Evolutionary conservation across 2,113 vertebrate species (phyloP).

Genomic region (Triplophysa tibetana): DNA sequence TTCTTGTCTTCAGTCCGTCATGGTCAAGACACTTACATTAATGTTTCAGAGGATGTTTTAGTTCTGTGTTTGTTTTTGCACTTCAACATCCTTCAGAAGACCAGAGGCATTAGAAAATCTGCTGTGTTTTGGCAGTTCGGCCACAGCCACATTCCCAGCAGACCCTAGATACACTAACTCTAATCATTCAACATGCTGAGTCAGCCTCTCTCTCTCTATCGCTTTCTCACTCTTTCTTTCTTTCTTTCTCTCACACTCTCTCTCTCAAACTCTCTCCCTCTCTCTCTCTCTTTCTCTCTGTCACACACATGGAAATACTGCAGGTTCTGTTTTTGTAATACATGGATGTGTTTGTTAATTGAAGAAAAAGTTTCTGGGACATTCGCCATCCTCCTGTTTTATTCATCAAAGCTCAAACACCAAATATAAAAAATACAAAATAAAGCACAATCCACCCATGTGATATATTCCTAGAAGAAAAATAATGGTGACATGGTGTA

Average conservation of each 20-base stretch:
- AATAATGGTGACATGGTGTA: too few species aligned
- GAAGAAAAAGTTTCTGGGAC: too few species aligned
- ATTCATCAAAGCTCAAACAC: not conserved
- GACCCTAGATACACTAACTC: slow-evolving; percentile 19
- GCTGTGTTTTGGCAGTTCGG: slow-evolving; percentile 33
- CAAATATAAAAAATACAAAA: not conserved
- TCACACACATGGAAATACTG: not conserved
- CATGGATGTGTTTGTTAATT: too few species aligned
- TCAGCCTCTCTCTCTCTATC: slow-evolving; percentile 27
- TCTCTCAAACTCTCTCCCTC: not conserved
- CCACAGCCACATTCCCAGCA: slow-evolving; percentile 29
- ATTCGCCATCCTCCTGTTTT: too few species aligned
- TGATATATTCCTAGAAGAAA: too few species aligned
- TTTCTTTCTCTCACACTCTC: too few species aligned
- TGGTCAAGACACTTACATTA: too few species aligned
- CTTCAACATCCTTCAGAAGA: slow-evolving; percentile 22
- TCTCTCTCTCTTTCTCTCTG: not conserved
- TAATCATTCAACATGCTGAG: slow-evolving; percentile 30
- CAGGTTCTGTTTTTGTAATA: not conserved
- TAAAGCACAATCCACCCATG: too few species aligned
- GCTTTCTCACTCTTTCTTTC: too few species aligned
- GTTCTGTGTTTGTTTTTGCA: slow-evolving; percentile 2
- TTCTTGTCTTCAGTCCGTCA: not conserved
- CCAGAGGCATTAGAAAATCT: not conserved
- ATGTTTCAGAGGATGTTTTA: not conserved